Base-by-base conservation (phyloP, 2,113 vertebrate species). In the Chauna torquata region DNA sequence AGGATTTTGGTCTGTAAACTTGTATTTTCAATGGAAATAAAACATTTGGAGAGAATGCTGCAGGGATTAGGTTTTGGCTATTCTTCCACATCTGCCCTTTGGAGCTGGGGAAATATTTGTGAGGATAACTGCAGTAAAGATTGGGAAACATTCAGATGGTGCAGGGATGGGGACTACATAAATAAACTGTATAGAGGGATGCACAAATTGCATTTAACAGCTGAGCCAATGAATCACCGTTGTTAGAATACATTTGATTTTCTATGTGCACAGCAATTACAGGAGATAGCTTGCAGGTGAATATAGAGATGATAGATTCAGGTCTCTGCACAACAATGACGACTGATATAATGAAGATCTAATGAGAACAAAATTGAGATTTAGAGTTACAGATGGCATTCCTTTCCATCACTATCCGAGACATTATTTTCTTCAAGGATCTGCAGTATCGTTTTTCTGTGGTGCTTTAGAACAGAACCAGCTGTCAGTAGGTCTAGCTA, bases 221-320 rank as follows among this genome's bases (percentile, higher is more conserved):
- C 93, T 97, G 96, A 97, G 62, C 92, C 96, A 93, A 85, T 97
- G 96, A 96, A 96, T 96, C 94, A 94, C 75, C 1, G 4, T 82
- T 96, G 93, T 94, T 94, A 95, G 95, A 95, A 96, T 89, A 45
- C 61, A 42, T 94, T 95, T 96, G 96, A 94, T 97, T 96, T 96
- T 96, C 90, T 94, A 45, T 95, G 88, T 66, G 92, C 76, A 72
- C 40, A 84, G 88, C 88, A 94, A 95, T 94, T 95, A 96, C 92
- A 92, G 90, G 90, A 85, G 96, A 97, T 95, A 95, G 92, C 93
- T 97, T 95, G 96, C 96, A 96, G 96, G 96, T 97, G 95, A 96
- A 85, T 79, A 62, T 34, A 61, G 86, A 89, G 57, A 62, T 68
- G 77, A 91, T 76, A 44, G 91, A 95, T 84, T 94, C 88, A 92